Base-by-base conservation (phyloP, 2,797 vertebrate species). In the Lacerta agilis region DNA sequence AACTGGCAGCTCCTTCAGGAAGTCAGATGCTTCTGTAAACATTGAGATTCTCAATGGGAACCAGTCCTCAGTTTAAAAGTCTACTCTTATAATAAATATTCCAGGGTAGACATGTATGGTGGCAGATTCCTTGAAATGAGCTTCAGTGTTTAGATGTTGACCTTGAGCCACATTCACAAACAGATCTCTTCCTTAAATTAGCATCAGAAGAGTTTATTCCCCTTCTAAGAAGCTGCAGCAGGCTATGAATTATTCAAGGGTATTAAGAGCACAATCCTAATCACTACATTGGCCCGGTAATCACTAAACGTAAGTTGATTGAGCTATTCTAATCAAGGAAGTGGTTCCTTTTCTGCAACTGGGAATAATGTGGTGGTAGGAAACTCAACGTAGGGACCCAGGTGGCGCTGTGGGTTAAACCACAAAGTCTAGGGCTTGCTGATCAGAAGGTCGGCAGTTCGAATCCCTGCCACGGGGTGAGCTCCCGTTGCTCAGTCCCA, bases 301-400 rank as follows among this genome's bases (percentile, higher is more conserved):
- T 69, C 85, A 27, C 61, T 66, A 25, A 11, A n/a, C 79, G 86
- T 88, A 83, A 85, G 1, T 0, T 91, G n/a, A 90, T 5, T 79
- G 92, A 88, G 85, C 79, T 61, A 89, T 77, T n/a, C 6, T 78
- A 86, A 87, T 86, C 64, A 88, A n/a, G 80, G 15, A 88, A 76
- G 8, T 89, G 86, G 1, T 0, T 92, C 91, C 72, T 45, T 55
- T 7, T 43, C 77, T 4, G 27, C 6, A 7, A 55, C 23, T 79
- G 27, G 71, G 33, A 73, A 73, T 15, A 72, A 72, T 17, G 33
- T 36, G 71, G n/a, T 58, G 58, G 58, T 58, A 15, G 58, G 58
- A 13, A 36, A 7, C n/a, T 64, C 61, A 64, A 9, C 33, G 33
- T 33, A 33, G 33, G 33, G 33, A 33, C 33, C 33, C 33, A 33